Percentiles rank a stretch among this genome's conserved stretches.
phyloP scores from a whole-genome alignment of 2,113 vertebrate genomes.

The Porphyrio hochstetteri region DNA sequence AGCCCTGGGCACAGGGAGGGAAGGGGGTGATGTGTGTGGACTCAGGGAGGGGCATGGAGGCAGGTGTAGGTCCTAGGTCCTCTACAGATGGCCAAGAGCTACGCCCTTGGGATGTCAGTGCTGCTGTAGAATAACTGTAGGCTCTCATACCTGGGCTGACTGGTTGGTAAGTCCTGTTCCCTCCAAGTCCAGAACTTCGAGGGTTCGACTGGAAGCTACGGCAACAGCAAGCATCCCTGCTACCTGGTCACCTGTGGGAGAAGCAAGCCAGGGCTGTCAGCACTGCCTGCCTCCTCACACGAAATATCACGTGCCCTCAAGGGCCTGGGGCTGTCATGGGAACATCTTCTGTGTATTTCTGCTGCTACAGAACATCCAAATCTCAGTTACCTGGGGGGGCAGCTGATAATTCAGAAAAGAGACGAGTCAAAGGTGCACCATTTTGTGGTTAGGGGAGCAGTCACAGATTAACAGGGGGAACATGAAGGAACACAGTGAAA shows the following conservation, averaged over 20 bases:
- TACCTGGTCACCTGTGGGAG: conserved; percentile 88
- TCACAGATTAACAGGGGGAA: background rate
- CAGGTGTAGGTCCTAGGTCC: background rate
- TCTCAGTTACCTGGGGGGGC: background rate
- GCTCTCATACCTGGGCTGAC: conserved; percentile 87
- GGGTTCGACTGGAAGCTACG: conserved; percentile 93
- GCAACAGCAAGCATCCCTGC: conserved; percentile 94
- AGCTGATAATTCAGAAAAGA: background rate
- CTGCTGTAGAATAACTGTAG: background rate
- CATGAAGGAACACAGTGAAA: background rate
- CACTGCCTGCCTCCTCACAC: background rate
- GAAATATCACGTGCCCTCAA: background rate
- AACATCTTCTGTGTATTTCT: background rate
- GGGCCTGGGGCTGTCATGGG: background rate
- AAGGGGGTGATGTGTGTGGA: background rate
- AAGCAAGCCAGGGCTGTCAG: conserved; percentile 18
- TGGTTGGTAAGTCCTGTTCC: conserved; percentile 95
- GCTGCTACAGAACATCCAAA: background rate
- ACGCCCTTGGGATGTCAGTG: background rate
- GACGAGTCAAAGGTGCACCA: background rate
- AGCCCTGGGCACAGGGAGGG: background rate
- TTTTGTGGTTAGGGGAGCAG: background rate
- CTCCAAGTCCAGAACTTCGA: conserved; percentile 94
- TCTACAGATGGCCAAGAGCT: background rate
- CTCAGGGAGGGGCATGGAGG: accelerated